Evolutionary conservation across 2,888 invertebrate species (phyloP).

Genomic region (Candidula unifasciata): DNA sequence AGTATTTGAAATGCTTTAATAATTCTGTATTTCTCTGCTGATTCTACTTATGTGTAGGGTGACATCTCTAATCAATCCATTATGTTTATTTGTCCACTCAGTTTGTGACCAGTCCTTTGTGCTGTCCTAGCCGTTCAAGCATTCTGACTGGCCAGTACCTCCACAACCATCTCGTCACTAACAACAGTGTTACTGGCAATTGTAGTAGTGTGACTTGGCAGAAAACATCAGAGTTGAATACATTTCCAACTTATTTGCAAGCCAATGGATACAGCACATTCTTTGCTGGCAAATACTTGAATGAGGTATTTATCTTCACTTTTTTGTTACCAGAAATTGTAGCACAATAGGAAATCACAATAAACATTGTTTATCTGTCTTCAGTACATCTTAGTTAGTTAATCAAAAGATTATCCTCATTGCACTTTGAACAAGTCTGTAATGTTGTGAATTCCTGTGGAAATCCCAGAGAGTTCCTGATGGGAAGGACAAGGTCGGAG

Average conservation of each 20-base stretch:
- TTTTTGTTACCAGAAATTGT: no score
- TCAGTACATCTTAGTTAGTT: no score
- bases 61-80: neutral
- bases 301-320: conserved; percentile 85
- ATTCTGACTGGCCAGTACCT: conserved; percentile 90
- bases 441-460: no score
- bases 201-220: conserved; percentile 87
- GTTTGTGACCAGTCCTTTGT: conserved; percentile 91
- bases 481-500: no score
- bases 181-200: conserved; percentile 88
- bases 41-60: no score
- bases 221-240: conserved; percentile 82
- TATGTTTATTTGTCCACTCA: conserved; percentile 75
- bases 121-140: conserved; percentile 93
- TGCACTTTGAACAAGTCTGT: no score
- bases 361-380: no score
- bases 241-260: conserved; percentile 85
- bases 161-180: conserved; percentile 88
- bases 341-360: no score
- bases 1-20: no score
- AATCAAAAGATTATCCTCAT: no score
- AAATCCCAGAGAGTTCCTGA: no score
- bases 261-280: conserved; percentile 87
- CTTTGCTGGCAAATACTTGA: conserved; percentile 95
- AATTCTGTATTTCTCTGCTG: no score